phyloP scores from a whole-genome alignment of 2,797 vertebrate species.

The Pseudocheirus occidentalis region DNA sequence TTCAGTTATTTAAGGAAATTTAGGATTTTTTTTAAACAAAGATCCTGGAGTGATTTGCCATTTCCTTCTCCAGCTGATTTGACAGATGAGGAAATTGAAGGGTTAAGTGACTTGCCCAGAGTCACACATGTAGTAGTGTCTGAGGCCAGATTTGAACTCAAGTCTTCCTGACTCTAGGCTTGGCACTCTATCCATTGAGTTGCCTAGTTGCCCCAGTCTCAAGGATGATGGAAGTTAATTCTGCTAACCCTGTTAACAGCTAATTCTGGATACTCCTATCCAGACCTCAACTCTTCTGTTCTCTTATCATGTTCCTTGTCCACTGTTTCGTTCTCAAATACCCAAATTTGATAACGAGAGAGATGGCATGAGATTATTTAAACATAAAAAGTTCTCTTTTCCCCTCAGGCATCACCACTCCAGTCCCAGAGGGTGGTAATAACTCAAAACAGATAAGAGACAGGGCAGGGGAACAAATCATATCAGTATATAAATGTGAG shows the following conservation, averaged over 20 bases:
- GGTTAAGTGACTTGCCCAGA: neutral
- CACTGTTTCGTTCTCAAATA: neutral
- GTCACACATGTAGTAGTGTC: neutral
- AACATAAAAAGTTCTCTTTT: neutral
- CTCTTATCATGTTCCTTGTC: neutral
- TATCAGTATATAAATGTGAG: neutral
- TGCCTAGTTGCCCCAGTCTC: neutral
- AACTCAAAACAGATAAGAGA: neutral
- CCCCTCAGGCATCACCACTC: neutral
- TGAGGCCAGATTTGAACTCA: neutral
- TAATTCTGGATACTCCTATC: neutral
- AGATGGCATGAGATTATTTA: neutral
- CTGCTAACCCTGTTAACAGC: neutral
- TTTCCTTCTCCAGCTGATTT: neutral
- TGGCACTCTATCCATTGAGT: neutral
- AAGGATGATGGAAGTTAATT: neutral
- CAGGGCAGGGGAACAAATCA: neutral
- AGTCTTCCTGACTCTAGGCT: neutral
- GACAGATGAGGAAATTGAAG: neutral
- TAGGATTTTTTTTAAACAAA: neutral
- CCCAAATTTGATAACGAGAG: neutral
- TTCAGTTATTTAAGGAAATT: no score
- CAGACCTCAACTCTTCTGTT: neutral
- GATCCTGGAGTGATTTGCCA: neutral
- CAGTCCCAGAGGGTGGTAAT: neutral